A percentile compares a stretch with the other conserved stretches of the same genome.
These are phyloP conservation scores for Sturnira hondurensis DNA, from an alignment of 2,113 vertebrate species.

Conservation along the genomic window DNA sequence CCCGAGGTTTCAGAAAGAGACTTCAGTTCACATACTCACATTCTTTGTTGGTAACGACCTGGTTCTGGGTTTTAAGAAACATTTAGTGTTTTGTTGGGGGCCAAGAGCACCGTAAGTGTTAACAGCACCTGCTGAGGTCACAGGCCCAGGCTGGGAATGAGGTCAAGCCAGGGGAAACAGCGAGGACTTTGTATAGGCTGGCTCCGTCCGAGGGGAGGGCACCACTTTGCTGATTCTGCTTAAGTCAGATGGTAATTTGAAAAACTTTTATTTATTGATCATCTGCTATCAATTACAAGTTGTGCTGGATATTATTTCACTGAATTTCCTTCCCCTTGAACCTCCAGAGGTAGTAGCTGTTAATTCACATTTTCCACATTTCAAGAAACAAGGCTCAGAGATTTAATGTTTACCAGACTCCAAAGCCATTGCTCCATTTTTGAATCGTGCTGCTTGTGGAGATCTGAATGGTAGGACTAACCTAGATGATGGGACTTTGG, in stretches of 20 bases:
- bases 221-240: background rate
- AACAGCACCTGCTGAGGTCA: background rate
- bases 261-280: background rate
- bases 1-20: background rate
- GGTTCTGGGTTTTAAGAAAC: background rate
- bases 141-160: too few relatives aligned
- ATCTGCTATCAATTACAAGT: background rate
- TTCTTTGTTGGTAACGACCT: background rate
- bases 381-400: background rate
- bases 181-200: rapidly evolving
- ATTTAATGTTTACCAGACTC: background rate
- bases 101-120: background rate
- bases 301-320: background rate
- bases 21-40: background rate
- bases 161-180: rapidly evolving
- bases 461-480: background rate
- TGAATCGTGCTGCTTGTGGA: background rate
- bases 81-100: background rate
- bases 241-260: background rate
- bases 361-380: background rate
- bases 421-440: background rate
- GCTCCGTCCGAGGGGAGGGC: background rate
- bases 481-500: background rate
- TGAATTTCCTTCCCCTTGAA: background rate
- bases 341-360: background rate